Percentiles rank a stretch among this genome's conserved stretches.
These are phyloP conservation scores for Macheiramphus alcinus DNA, from an alignment of 2,113 vertebrate genomes.

Conservation along the genomic window DNA sequence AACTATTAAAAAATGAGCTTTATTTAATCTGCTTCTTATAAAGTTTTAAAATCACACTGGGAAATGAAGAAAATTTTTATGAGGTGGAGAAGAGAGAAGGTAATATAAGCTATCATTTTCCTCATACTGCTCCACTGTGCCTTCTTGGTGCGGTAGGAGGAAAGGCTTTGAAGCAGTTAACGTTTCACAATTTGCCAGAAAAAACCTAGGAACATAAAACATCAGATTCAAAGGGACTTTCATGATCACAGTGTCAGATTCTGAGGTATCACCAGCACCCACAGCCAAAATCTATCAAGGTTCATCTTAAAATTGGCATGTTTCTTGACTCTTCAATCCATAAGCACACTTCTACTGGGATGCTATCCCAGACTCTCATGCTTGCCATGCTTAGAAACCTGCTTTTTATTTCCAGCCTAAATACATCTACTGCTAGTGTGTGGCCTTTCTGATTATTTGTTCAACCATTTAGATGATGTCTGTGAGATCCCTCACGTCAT, in stretches of 20 bases:
- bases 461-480: background rate
- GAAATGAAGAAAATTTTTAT: background rate
- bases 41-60: background rate
- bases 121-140: background rate
- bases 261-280: background rate
- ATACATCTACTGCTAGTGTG: accelerated
- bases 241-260: background rate
- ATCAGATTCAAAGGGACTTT: background rate
- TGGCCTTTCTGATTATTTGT: background rate
- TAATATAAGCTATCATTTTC: background rate
- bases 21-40: background rate
- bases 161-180: background rate
- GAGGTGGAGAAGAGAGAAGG: background rate
- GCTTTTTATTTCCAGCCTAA: background rate
- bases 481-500: background rate
- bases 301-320: background rate
- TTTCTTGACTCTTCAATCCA: background rate
- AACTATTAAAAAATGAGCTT: background rate
- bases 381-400: background rate
- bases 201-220: background rate
- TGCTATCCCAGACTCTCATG: background rate
- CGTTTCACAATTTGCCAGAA: background rate
- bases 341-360: background rate
- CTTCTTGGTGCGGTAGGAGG: background rate
- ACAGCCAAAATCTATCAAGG: background rate